phyloP scores from a whole-genome alignment of 2,797 vertebrate genomes.

The Mus caroli region DNA sequence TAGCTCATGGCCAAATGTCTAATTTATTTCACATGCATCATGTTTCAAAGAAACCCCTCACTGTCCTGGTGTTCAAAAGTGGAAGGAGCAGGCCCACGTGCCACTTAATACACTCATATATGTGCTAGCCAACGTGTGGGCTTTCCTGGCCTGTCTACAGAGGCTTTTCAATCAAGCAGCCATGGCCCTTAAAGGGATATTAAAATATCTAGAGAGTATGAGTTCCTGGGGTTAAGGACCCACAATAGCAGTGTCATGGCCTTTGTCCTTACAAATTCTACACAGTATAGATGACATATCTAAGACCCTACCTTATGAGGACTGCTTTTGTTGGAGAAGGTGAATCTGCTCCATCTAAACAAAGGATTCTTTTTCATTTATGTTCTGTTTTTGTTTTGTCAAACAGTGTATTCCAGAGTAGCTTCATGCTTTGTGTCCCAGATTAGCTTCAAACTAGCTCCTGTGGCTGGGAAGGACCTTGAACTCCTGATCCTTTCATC shows the following conservation, averaged over 20 bases:
- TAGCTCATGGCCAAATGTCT: not conserved
- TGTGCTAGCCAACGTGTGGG: not conserved
- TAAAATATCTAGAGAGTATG: not conserved
- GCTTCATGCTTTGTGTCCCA: not conserved
- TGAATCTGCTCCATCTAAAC: not conserved
- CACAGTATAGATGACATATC: not conserved
- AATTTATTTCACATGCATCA: not conserved
- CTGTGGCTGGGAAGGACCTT: not conserved
- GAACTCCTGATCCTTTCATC: not conserved
- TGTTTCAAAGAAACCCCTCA: not conserved
- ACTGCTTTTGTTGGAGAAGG: rapidly evolving
- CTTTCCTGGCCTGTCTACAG: not conserved
- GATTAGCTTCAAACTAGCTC: not conserved
- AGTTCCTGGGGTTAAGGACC: not conserved
- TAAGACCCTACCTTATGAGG: not conserved
- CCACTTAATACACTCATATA: not conserved
- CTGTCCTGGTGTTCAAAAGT: not conserved
- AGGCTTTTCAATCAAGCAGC: not conserved
- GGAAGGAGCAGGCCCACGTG: not conserved
- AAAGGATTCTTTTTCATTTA: not conserved
- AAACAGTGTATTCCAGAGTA: not conserved
- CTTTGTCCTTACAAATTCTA: not conserved
- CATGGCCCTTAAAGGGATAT: not conserved
- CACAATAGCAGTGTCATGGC: not conserved
- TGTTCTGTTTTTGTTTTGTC: not conserved